Base-by-base conservation (phyloP, 2,888 invertebrate genomes). In the Drosophila paramelanica region DNA sequence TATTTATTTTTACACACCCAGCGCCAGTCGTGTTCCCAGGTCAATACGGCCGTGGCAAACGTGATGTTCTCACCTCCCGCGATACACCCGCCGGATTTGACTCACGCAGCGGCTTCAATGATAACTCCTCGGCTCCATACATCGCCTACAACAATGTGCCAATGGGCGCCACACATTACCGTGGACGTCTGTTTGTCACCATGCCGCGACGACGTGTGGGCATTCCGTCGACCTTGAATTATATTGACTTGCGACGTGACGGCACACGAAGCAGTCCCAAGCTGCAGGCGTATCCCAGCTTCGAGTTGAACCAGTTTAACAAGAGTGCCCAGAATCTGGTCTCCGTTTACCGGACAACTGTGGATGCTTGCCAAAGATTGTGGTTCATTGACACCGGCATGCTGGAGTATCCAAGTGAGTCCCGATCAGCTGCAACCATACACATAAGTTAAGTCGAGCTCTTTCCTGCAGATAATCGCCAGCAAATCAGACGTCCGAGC, bases 361-460 rank as follows among this genome's bases (percentile, higher is more conserved):
- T 95, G 0, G 97, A 97, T 89, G 84, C 67, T 0, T 97, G 96
- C 78, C 94, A 95, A 45, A 92, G 96, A 5, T 93, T 97, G 1
- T 97, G 97, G 97, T 95, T 96, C 87, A 94, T 96, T 1, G 97
- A 97, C 84, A 96, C 96, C 0, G 97, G 97, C 2, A 90, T 95
- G 39, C 90, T 95, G 57, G 96, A 96, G 89, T 94, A 95, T 82
- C 94, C 95, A 53, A 94, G 96, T 94, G 91, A 93, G 88, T 84
- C 75, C 14, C 41, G 25, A 7, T 20, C 5, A 25, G 7, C 25
- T 14, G 47, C 11, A n/a, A 1, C 13, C 23, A n/a, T 31, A 5
- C 20, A 6, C 20, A 10, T 14, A 3, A 27, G 13, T 6, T 25
- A 6, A 31, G 27, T 6, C 56, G 20, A 2, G 1, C 31, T 10